Evolutionary conservation across 2,113 vertebrate species (phyloP).

Genomic region (Agelaius tricolor): DNA sequence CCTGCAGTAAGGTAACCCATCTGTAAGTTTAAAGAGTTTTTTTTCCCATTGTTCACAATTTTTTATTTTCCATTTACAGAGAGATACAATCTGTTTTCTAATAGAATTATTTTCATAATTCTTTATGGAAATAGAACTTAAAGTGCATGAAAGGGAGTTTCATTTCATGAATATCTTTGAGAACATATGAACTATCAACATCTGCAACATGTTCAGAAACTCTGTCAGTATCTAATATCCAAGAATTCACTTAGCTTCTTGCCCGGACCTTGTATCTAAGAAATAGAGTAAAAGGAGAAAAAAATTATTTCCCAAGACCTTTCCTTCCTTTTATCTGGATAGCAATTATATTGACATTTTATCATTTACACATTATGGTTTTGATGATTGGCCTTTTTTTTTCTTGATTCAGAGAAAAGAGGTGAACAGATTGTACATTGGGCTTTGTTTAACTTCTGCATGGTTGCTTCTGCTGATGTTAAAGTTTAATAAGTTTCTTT

Average conservation of each 20-base stretch:
- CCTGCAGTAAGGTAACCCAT: background rate
- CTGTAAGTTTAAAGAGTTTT: background rate
- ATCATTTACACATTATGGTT: background rate
- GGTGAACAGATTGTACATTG: background rate
- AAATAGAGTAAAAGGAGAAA: rapidly evolving
- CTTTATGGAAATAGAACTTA: background rate
- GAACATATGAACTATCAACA: background rate
- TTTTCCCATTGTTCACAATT: background rate
- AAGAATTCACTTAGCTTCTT: background rate
- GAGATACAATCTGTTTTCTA: background rate
- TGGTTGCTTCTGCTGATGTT: background rate
- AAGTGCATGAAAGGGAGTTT: background rate
- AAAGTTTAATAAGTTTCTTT: background rate
- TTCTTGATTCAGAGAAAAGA: background rate
- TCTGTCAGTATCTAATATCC: rapidly evolving
- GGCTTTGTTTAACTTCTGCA: background rate
- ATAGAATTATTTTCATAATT: background rate
- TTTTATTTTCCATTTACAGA: background rate
- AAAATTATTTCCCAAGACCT: background rate
- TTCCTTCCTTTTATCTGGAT: background rate
- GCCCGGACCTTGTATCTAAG: background rate
- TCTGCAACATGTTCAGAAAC: background rate
- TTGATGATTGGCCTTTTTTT: background rate
- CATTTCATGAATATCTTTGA: background rate
- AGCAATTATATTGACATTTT: background rate